Conservation (phyloP, 2,888 invertebrate genomes). For the Rhagium mordax region DNA sequence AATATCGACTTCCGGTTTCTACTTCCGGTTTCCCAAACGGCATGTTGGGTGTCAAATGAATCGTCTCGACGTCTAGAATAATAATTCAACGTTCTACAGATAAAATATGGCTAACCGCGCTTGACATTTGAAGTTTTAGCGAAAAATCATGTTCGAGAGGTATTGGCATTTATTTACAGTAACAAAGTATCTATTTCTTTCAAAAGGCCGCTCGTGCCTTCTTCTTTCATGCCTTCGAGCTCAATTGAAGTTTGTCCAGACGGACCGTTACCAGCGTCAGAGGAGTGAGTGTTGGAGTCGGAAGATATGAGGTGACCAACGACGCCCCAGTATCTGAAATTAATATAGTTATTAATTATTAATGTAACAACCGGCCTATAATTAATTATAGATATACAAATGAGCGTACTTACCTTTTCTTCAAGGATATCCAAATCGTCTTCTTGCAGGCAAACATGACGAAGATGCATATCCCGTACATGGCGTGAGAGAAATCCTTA, state of each 20-base stretch:
- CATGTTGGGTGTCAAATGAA: too few relatives aligned
- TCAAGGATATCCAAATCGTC: background rate
- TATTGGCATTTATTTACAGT: too few relatives aligned
- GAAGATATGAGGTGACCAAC: background rate
- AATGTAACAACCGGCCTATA: too few relatives aligned
- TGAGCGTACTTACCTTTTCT: conserved; percentile 16
- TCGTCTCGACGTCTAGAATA: too few relatives aligned
- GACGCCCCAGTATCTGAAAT: background rate
- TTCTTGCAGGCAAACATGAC: background rate
- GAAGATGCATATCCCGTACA: conserved; percentile 7
- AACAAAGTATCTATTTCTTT: too few relatives aligned
- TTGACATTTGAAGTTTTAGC: too few relatives aligned
- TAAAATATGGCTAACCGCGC: too few relatives aligned
- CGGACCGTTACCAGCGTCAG: background rate
- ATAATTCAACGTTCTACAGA: too few relatives aligned
- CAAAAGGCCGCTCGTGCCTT: background rate
- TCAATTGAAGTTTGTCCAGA: background rate
- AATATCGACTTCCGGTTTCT: too few relatives aligned
- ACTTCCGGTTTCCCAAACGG: too few relatives aligned
- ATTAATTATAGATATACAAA: too few relatives aligned
- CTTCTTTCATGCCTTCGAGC: background rate
- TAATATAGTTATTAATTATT: background rate
- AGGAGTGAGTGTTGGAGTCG: background rate
- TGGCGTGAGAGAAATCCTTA: background rate
- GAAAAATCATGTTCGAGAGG: too few relatives aligned